Conservation (phyloP, 2,113 vertebrate species). For the Hystrix cristata region DNA sequence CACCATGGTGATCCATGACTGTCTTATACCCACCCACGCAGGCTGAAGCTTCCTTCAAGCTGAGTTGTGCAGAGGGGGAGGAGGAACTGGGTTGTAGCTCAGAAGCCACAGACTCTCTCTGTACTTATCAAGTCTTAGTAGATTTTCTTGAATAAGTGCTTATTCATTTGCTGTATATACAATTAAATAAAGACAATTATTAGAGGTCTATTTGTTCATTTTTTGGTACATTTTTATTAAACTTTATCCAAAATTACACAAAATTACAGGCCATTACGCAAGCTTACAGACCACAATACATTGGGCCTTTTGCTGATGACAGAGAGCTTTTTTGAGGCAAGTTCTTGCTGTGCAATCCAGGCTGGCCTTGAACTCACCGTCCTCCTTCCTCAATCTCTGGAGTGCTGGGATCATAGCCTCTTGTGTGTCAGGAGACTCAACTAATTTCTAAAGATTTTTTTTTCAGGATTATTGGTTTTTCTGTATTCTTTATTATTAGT, state of each 20-base stretch:
- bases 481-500: neutral
- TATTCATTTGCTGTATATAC: neutral
- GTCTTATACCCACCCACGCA: neutral
- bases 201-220: neutral
- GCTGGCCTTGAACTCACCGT: neutral
- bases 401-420: neutral
- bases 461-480: neutral
- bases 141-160: neutral
- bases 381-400: neutral
- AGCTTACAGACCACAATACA: too few relatives aligned
- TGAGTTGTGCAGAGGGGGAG: neutral
- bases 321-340: neutral
- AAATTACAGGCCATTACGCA: too few relatives aligned
- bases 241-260: too few relatives aligned
- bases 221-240: neutral
- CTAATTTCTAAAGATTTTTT: neutral
- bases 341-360: neutral
- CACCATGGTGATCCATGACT: neutral
- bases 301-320: too few relatives aligned
- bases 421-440: neutral
- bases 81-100: neutral
- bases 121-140: neutral
- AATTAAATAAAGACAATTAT: neutral
- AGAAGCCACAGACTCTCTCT: neutral
- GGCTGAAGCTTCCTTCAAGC: neutral